A percentile compares a stretch with the other conserved stretches of the same genome.
Conservation (phyloP, 2,113 vertebrate genomes). For the Nothobranchius kuhntae region DNA sequence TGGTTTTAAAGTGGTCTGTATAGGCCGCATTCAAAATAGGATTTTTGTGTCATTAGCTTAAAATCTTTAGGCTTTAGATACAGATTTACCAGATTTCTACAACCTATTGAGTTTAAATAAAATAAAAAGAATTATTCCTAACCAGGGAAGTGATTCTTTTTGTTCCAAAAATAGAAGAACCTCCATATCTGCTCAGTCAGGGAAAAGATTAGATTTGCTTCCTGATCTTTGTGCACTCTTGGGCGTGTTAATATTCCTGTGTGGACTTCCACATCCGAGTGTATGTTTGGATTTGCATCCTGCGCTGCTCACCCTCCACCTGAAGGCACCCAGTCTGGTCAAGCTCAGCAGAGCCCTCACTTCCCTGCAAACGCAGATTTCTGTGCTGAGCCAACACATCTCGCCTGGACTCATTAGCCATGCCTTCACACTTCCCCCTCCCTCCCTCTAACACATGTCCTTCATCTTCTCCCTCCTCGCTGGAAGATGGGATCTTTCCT, state of each 20-base stretch:
- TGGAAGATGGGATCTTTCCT: conserved; percentile 16
- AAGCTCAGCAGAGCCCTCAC: conserved; percentile 42
- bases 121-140: too few relatives aligned
- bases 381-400: conserved; percentile 70
- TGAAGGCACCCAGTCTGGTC: conserved; percentile 55
- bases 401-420: conserved; percentile 59
- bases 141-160: not conserved
- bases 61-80: conserved; percentile 1
- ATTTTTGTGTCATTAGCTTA: conserved; percentile 4
- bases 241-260: not conserved
- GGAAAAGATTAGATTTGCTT: conserved; percentile 34
- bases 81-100: conserved; percentile 27
- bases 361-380: conserved; percentile 21
- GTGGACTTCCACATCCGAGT: not conserved
- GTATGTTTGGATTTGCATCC: conserved; percentile 35
- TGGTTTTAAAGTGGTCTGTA: conserved; percentile 18
- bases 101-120: not conserved
- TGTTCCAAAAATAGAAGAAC: conserved; percentile 24
- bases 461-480: conserved; percentile 16
- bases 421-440: conserved; percentile 34
- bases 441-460: not conserved
- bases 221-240: conserved; percentile 37
- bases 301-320: conserved; percentile 18
- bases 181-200: conserved; percentile 47
- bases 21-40: conserved; percentile 17